Percentiles rank a stretch among this genome's conserved stretches.
These are phyloP conservation scores for Nesoenas mayeri DNA, from an alignment of 2,113 vertebrate species.

Conservation along the genomic window DNA sequence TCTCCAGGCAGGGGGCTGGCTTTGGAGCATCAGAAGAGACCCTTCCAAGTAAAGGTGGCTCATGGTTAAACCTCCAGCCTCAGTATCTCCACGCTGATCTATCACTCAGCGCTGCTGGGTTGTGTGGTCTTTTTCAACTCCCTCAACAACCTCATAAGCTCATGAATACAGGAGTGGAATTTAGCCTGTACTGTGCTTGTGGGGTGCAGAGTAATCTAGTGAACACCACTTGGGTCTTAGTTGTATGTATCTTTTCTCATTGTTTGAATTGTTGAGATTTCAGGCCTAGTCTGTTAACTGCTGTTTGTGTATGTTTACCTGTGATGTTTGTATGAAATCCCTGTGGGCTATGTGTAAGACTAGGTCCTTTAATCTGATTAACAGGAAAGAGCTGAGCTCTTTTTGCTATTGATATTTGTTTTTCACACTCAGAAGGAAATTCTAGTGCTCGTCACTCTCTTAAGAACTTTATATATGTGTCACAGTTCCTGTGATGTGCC, in stretches of 20 bases:
- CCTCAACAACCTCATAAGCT: neutral
- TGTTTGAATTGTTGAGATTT: neutral
- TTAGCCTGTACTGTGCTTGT: neutral
- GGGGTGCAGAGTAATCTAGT: neutral
- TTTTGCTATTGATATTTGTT: neutral
- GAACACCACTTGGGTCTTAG: rapidly evolving
- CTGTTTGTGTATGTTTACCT: neutral
- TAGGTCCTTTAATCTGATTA: neutral
- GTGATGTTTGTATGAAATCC: neutral
- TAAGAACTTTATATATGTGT: neutral
- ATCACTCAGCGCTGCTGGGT: neutral
- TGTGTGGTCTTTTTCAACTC: neutral
- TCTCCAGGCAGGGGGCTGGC: neutral
- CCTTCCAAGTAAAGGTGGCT: neutral
- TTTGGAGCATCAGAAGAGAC: neutral
- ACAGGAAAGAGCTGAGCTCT: neutral
- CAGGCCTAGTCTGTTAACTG: neutral
- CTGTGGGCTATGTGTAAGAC: neutral
- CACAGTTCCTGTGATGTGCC: neutral
- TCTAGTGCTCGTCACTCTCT: neutral
- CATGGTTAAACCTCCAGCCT: neutral
- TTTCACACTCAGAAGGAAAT: neutral
- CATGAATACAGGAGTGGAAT: neutral
- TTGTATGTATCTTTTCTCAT: neutral
- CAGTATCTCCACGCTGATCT: neutral